These are phyloP conservation scores for Caenorhabditis macrosperma DNA, from an alignment of 2,888 invertebrate genomes.

Conservation along the genomic window DNA sequence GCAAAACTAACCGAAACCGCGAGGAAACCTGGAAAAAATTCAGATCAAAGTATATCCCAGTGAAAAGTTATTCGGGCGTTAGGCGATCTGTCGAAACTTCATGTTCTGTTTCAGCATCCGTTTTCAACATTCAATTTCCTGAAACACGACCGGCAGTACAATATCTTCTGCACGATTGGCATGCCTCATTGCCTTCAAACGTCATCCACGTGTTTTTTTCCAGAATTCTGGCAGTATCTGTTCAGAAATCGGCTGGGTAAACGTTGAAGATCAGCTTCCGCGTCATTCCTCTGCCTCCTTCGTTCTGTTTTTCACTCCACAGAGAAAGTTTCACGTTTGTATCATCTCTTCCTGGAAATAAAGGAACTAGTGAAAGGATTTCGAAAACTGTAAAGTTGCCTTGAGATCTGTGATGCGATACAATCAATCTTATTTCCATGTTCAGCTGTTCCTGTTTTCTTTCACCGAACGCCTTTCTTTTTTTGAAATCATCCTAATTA, in stretches of 20 bases:
- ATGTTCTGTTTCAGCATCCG: neutral
- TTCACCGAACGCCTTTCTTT: constrained; percentile 24
- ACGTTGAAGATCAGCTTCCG: constrained; percentile 26
- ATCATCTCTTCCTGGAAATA: constrained; percentile 28
- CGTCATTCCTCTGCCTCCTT: constrained; percentile 38
- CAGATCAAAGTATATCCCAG: no score
- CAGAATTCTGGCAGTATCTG: neutral
- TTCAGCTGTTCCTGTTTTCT: constrained; percentile 41
- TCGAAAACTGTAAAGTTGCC: constrained; percentile 42
- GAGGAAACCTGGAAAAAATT: no score
- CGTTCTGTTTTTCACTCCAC: constrained; percentile 9
- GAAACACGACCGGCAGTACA: neutral
- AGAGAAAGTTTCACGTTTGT: constrained; percentile 47
- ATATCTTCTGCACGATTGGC: neutral
- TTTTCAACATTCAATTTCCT: neutral
- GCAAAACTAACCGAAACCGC: no score
- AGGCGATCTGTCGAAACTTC: neutral
- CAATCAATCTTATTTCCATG: constrained; percentile 46
- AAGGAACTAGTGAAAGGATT: constrained; percentile 44
- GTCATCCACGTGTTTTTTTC: neutral
- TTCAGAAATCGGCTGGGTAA: constrained; percentile 24
- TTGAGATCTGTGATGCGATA: constrained; percentile 41
- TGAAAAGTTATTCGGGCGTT: no score
- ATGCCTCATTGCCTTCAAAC: neutral
- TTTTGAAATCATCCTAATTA: constrained; percentile 44